A percentile compares a stretch with the other conserved stretches of the same genome.
These are phyloP conservation scores for Emydura subglobosa DNA, from an alignment of 2,113 vertebrate species.

Conservation along the genomic window DNA sequence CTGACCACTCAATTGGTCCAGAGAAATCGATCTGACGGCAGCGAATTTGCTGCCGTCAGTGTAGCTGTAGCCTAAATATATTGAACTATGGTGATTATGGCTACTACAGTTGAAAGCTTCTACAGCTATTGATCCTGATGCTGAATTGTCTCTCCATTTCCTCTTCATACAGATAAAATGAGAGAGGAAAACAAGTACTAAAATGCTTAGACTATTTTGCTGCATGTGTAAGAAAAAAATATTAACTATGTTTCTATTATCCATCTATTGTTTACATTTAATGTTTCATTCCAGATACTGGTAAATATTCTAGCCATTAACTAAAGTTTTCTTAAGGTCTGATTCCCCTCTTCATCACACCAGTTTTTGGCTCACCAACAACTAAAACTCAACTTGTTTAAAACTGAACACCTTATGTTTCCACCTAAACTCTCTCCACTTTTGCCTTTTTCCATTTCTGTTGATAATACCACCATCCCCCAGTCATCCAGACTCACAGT, in stretches of 20 bases:
- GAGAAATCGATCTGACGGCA: too few species aligned
- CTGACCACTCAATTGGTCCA: too few species aligned
- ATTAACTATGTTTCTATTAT: fast-evolving
- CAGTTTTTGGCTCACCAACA: not conserved
- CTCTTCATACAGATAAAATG: not conserved
- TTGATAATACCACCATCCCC: too few species aligned
- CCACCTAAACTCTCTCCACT: too few species aligned
- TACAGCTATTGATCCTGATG: slow-evolving; percentile 23
- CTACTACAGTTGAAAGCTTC: slow-evolving; percentile 53
- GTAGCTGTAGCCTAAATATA: not conserved
- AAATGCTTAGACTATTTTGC: not conserved
- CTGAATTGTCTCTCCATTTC: not conserved
- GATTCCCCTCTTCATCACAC: not conserved
- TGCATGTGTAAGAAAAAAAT: not conserved
- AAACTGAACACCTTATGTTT: too few species aligned
- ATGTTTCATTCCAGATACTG: not conserved
- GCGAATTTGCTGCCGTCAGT: too few species aligned
- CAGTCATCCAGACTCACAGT: too few species aligned
- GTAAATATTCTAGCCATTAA: not conserved
- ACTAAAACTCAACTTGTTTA: too few species aligned
- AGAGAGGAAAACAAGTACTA: not conserved
- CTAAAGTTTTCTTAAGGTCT: not conserved
- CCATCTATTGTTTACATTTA: not conserved
- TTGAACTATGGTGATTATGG: slow-evolving; percentile 14
- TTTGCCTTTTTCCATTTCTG: too few species aligned